Evolutionary conservation across 1,140 invertebrate genomes (phyloP), one percentile per base, ranked within the genome.

Genomic region (Formica exsecta): DNA sequence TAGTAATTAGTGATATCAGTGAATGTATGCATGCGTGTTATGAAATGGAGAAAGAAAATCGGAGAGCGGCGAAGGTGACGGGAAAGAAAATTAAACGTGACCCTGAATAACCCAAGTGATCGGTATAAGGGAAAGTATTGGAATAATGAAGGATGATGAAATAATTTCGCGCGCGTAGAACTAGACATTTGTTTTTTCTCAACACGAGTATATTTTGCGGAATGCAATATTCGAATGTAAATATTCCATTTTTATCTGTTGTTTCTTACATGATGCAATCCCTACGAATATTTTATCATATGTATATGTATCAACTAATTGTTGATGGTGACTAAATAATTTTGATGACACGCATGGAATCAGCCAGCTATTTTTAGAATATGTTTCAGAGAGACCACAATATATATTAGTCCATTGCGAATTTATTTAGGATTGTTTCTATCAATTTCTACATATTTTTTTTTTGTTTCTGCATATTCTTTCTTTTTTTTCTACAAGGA

Each of bases 61-160:
- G 25, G 8, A 8, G 36, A 22, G 16, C 3, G 5, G 4, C 41
- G 41, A 13, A 13, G 16, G 36, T 29, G 16, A 2, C 29, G 32
- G 5, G 8, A 36, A 8, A 8, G 13, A 77, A 77, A 77, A 41
- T 77, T 76, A 64, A 59, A 64, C 25, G 0, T 36, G 74, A 77
- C 59, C 16, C 11, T 64, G 13, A 48, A 13, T 65, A 65, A 65
- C 6, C 1, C 22, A 13, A 9, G 2, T 9, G 11, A 73, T 71
- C 48, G 9, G 6, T 32, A 38, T 3, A 29, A 3, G 59, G 13
- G 11, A 77, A 65, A 77, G 16, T 13, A 3, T 41, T 19, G 22
- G 4, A n/a, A 36, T 51, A 73, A 51, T 29, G 7, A 44, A 51
- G 32, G 19, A 19, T 16, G 66, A 48, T 48, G 25, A 62, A 75